Percentiles rank a stretch among this genome's conserved stretches.
Evolutionary conservation across 1,140 invertebrate species (phyloP).

Genomic region (Tetragnatha versicolor): DNA sequence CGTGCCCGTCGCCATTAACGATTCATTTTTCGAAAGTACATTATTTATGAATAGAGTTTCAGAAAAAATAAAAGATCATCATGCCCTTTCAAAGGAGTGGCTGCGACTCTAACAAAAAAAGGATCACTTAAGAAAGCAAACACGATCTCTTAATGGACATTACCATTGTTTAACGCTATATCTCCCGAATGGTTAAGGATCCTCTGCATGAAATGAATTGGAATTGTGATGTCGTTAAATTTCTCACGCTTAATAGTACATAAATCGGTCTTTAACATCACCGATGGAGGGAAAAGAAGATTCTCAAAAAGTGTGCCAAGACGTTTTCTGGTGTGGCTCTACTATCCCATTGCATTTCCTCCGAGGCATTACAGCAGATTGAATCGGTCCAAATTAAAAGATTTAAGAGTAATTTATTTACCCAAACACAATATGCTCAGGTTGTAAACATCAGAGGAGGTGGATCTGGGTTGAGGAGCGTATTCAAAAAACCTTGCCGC

Average conservation of each 20-base stretch:
- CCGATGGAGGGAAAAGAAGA: neutral
- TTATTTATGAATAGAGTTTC: neutral
- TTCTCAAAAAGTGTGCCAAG: neutral
- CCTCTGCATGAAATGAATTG: neutral
- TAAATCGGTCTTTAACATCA: neutral
- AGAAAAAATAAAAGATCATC: neutral
- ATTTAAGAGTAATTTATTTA: conserved; percentile 4
- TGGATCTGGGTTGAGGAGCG: neutral
- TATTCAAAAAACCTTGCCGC: too few species aligned
- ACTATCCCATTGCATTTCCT: too few species aligned
- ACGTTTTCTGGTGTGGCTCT: too few species aligned
- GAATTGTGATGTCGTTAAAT: neutral
- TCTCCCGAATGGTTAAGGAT: neutral
- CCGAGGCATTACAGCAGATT: too few species aligned
- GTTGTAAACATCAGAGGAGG: neutral
- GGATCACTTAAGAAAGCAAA: neutral
- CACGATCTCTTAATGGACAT: neutral
- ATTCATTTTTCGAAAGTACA: neutral
- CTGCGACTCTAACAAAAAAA: neutral
- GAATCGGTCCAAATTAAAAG: neutral
- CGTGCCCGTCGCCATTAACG: neutral
- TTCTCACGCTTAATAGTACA: conserved; percentile 5
- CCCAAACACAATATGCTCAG: neutral
- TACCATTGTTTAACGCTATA: neutral
- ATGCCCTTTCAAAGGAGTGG: neutral